Evolutionary conservation across 2,888 invertebrate genomes (phyloP), one percentile per base, ranked within the genome.

Genomic region (Lasioglossum zephyrum): DNA sequence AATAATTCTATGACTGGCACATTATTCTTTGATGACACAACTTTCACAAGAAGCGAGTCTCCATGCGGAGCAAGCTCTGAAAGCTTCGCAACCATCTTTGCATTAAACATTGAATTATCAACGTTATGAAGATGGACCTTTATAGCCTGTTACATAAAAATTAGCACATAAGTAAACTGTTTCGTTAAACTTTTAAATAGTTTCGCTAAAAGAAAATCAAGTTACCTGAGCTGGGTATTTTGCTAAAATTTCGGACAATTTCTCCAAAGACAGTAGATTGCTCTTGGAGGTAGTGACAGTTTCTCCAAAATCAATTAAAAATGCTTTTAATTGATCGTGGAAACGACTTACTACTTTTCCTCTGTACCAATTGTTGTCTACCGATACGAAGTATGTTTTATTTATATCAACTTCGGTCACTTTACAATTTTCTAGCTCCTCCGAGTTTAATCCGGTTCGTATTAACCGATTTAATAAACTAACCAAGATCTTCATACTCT

Each of bases 1-100:
- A 97, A 97, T 78, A 98, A 96, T 93, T 97, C 97, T 1, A 97
- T 97, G 82, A 96, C 92, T 9, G 96, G 96, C 16, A 95, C 89
- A 5, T 90, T 16, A 4, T 79, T 80, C 26, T 63, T n/a, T 3
- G 36, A 36, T 9, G 84, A 63, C 1, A 77, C 90, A 9, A 96
- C 93, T 91, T 96, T 96, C 22, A 96, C 95, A 47, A 97, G 96
- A 88, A 97, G 95, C 81, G 96, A 94, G 89, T 96, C 96, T 81
- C 96, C 96, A 87, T 96, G 95, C 0, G 97, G 96, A 77, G 96
- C 94, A 88, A 96, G 89, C 76, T 95, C 93, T 0, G 82, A 82
- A 4, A 96, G 91, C 80, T 95, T 93, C 0, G 92, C 87, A 0
- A 94, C 93, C 90, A 95, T 95, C 87, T 95, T 93, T 2, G 86